Evolutionary conservation across 2,888 invertebrate species (phyloP), one percentile per base, ranked within the genome.

Genomic region (Lycaena phlaeas): DNA sequence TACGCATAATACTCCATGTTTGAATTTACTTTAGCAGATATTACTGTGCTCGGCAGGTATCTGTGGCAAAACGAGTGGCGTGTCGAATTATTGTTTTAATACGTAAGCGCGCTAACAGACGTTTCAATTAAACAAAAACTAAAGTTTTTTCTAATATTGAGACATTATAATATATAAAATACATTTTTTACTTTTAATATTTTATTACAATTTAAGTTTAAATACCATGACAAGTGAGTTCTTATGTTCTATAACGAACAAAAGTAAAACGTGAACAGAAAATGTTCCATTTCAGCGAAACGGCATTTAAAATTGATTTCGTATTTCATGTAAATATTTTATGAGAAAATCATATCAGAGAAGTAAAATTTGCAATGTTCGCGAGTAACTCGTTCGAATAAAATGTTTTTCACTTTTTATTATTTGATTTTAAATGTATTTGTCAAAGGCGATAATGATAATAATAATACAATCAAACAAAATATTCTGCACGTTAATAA

Each of bases 401-500:
- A 36, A 30, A 27, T 41, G 38, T 27, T 10, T 28, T 38, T 36
- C 25, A 26, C 29, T 18, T 28, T 42, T 12, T 42, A 14, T 22
- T 27, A 28, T 40, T 31, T 48, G 29, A 12, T 37, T 37, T 27
- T 42, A 4, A 40, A 29, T 29, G 22, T 38, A 7, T 42, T 38
- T 36, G 41, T 39, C 12, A 44, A 38, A 15, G 18, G 40, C 28
- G 50, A 53, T 7, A 43, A 37, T 42, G 45, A 41, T 22, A 43
- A 22, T 31, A 38, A 44, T 6, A 22, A 22, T 22, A 2, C 22
- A 2, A 2, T 22, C 2, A 7, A 22, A 2, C 22, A 22, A 18
- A 38, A 39, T 18, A n/a, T 4, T 12, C 28, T 36, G 26, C n/a
- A 36, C 44, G 48, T 53, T 0, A 52, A 52, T 29, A 53, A 59